phyloP scores from a whole-genome alignment of 2,113 vertebrate genomes.

The Chaetops frenatus region DNA sequence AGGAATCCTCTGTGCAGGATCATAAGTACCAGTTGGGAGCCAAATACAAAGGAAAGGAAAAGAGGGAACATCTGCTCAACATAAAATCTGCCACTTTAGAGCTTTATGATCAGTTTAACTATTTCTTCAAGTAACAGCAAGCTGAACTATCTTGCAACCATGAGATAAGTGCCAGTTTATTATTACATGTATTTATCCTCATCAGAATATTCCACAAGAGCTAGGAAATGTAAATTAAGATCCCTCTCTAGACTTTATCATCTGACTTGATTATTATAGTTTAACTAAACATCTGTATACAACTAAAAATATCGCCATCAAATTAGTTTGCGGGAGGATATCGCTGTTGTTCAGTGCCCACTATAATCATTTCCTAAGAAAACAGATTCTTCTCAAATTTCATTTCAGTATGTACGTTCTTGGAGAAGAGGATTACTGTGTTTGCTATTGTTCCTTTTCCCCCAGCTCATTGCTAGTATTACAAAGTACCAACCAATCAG shows the following conservation, averaged over 20 bases:
- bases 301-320: neutral
- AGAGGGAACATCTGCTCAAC: constrained; percentile 15
- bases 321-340: neutral
- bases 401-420: neutral
- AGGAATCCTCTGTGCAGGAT: constrained; percentile 46
- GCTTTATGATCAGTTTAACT: neutral
- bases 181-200: neutral
- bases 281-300: neutral
- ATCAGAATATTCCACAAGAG: neutral
- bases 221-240: neutral
- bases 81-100: neutral
- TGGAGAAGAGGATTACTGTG: neutral
- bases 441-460: neutral
- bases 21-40: constrained; percentile 22
- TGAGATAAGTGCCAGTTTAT: neutral
- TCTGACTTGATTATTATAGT: neutral
- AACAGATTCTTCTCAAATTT: neutral
- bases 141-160: neutral
- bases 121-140: neutral
- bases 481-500: neutral
- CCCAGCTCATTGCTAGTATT: neutral
- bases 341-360: neutral
- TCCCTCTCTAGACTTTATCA: neutral
- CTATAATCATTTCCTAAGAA: neutral
- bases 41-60: constrained; percentile 40